phyloP scores from a whole-genome alignment of 2,797 vertebrate genomes.

The Leptodactylus fallax region DNA sequence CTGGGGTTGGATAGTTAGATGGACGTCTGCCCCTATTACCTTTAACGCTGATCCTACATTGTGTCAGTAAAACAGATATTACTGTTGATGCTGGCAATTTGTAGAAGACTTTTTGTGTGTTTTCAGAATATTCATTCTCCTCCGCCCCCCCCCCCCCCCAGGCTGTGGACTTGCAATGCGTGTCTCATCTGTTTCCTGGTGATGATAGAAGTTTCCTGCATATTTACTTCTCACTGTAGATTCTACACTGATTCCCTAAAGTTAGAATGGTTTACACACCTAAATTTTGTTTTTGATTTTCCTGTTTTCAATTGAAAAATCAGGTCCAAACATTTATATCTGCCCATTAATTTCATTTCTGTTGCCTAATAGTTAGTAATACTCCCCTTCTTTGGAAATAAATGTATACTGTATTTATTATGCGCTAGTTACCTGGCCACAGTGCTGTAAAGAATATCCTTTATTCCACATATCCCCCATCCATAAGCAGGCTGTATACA shows the following conservation, averaged over 20 bases:
- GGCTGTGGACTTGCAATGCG: background rate
- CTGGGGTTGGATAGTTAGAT: too few species aligned
- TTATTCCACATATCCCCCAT: background rate
- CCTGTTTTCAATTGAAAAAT: conserved; percentile 4
- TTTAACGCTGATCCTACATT: too few species aligned
- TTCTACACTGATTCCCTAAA: background rate
- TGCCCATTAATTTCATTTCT: background rate
- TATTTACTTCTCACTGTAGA: background rate
- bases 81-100: too few species aligned
- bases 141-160: too few species aligned
- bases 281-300: background rate
- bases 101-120: background rate
- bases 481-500: too few species aligned
- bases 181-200: conserved; percentile 47
- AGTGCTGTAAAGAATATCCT: too few species aligned
- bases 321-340: background rate
- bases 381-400: too few species aligned
- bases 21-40: too few species aligned
- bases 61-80: too few species aligned
- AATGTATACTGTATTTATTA: too few species aligned
- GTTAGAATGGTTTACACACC: background rate
- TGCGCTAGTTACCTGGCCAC: too few species aligned
- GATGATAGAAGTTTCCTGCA: conserved; percentile 50
- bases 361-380: too few species aligned
- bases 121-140: background rate